Base-by-base conservation (phyloP, 2,797 vertebrate genomes). In the Nyctibius grandis region DNA sequence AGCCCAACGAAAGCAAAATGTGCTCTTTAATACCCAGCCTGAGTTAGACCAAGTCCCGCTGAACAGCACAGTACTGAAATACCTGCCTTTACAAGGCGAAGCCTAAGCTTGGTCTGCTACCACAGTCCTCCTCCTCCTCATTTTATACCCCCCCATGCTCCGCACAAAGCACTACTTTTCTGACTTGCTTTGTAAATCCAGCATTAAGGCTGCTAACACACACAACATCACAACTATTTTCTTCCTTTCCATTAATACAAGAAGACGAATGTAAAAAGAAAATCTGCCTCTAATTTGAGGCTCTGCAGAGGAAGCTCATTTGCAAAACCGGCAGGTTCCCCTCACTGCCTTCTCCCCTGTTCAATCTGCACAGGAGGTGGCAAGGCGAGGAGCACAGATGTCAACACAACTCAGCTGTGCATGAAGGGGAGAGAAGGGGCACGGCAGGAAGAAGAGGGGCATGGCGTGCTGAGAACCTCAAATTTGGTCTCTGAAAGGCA, bases 401-500 rank as follows among this genome's bases (percentile, higher is more conserved):
- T 31, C 60, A 68, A 38, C 17, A 19, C 8, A 21, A n/a, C 33
- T 25, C 50, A 78, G 18, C 5, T 0, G 0, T 4, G 25, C 2
- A 2, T 13, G 36, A 63, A 38, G 38, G 29, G 19, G 5, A 60
- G 18, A 53, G 34, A 50, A 73, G 53, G 17, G 45, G 4, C 25
- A n/a, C 0, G n/a, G n/a, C n/a, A n/a, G n/a, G n/a, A n/a, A n/a
- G n/a, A n/a, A n/a, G n/a, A n/a, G n/a, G n/a, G n/a, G n/a, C n/a
- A n/a, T n/a, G 5, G 51, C 0, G 0, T 12, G 40, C 15, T 65
- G 21, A 69, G 17, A 7, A 69, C 19, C n/a, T 76, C 25, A 15
- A 9, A 7, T 28, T 13, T 57, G 38, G 13, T 31, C 36, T 56
- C 74, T 76, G 86, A 81, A 81, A 74, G 50, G 22, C 64, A 87